Percentiles rank a stretch among this genome's conserved stretches.
Conservation (phyloP, 1,140 invertebrate species). For the Diprion similis region DNA sequence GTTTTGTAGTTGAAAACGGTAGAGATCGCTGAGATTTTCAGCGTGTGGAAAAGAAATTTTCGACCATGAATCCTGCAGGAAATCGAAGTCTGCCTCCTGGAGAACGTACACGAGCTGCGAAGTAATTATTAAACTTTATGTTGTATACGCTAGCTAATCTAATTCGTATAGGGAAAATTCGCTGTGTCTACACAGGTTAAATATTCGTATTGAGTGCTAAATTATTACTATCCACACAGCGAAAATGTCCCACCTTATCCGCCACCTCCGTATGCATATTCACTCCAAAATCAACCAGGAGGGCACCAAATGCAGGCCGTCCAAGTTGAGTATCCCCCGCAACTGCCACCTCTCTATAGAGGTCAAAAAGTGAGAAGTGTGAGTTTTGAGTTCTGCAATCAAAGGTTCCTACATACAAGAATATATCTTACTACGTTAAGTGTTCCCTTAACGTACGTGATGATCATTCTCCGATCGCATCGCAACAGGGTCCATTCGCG, state of each 20-base stretch:
- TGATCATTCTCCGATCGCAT: no score
- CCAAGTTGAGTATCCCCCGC: constrained; percentile 29
- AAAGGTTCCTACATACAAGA: no score
- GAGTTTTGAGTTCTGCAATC: constrained; percentile 12
- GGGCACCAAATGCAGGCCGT: neutral
- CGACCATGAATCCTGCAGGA: neutral
- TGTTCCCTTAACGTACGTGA: no score
- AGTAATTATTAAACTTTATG: neutral
- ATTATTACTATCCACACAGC: neutral
- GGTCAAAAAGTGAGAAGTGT: constrained; percentile 45
- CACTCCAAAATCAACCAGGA: neutral
- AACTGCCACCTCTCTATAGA: constrained; percentile 38
- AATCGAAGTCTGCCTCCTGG: neutral
- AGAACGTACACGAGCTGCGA: neutral
- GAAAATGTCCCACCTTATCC: neutral
- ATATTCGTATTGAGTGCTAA: neutral
- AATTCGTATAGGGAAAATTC: neutral
- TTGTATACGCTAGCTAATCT: neutral
- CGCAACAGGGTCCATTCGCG: constrained; percentile 45
- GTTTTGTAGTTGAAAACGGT: no score
- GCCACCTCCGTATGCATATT: neutral
- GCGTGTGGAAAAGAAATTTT: no score
- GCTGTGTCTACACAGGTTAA: neutral
- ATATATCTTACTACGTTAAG: no score
- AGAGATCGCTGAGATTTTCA: no score